phyloP scores from a whole-genome alignment of 2,113 vertebrate genomes.

The Nibea coibor region DNA sequence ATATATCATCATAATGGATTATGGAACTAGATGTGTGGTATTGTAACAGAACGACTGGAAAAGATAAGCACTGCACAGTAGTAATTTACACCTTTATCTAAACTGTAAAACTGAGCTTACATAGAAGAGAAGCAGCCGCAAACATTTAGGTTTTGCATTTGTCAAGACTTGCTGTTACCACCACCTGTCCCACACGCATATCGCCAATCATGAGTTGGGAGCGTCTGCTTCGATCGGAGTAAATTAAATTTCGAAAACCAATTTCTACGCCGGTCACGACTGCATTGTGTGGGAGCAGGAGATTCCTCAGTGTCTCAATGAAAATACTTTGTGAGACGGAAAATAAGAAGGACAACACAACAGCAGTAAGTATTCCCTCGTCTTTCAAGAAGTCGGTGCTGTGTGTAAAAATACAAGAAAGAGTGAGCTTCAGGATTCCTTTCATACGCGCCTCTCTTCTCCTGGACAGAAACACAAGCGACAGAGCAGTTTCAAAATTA shows the following conservation, averaged over 20 bases:
- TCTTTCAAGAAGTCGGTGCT: neutral
- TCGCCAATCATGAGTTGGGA: neutral
- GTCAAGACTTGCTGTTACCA: too few species aligned
- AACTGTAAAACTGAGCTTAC: neutral
- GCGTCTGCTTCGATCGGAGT: neutral
- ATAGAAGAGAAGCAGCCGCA: neutral
- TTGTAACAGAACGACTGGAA: neutral
- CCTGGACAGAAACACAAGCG: neutral
- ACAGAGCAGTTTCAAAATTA: neutral
- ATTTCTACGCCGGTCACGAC: neutral
- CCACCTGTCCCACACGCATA: neutral
- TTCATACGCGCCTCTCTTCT: neutral
- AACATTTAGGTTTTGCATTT: neutral
- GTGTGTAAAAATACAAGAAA: neutral
- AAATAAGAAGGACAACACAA: neutral
- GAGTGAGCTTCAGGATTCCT: neutral
- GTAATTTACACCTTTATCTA: neutral
- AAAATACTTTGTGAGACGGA: neutral
- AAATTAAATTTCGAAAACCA: constrained; percentile 6
- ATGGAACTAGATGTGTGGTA: neutral
- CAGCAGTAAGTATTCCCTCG: neutral
- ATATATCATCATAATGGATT: neutral
- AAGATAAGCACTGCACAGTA: neutral
- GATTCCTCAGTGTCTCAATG: neutral
- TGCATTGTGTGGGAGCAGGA: neutral